Percentiles rank a stretch among this genome's conserved stretches.
phyloP scores from a whole-genome alignment of 2,113 vertebrate species.

The Alosa alosa region DNA sequence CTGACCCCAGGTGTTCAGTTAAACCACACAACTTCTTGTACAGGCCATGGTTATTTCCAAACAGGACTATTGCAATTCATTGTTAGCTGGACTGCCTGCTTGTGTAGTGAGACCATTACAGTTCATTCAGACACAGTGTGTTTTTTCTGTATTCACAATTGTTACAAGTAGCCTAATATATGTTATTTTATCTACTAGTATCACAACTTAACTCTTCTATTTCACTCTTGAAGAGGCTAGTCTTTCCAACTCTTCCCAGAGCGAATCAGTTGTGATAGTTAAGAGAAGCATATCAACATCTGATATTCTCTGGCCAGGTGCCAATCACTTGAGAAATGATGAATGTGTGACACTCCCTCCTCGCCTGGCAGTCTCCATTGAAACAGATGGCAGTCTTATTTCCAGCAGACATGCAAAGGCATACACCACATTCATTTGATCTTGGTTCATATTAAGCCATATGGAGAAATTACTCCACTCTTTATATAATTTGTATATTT shows the following conservation, averaged over 20 bases:
- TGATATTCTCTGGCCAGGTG: conserved; percentile 20
- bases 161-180: too few relatives aligned
- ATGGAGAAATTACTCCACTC: neutral
- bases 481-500: neutral
- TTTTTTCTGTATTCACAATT: neutral
- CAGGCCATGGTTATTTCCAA: too few relatives aligned
- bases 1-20: neutral
- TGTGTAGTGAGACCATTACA: too few relatives aligned
- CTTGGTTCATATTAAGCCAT: neutral
- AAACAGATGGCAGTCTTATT: conserved; percentile 11
- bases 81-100: too few relatives aligned
- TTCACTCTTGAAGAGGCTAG: neutral
- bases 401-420: neutral
- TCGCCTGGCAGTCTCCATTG: neutral
- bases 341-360: neutral
- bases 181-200: neutral
- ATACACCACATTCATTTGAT: neutral
- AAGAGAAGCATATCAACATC: neutral
- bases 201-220: neutral
- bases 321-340: conserved; percentile 16
- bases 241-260: neutral
- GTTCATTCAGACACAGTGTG: too few relatives aligned
- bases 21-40: too few relatives aligned
- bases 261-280: neutral
- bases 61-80: too few relatives aligned